phyloP scores from a whole-genome alignment of 2,113 vertebrate genomes.

The Rostratula benghalensis region DNA sequence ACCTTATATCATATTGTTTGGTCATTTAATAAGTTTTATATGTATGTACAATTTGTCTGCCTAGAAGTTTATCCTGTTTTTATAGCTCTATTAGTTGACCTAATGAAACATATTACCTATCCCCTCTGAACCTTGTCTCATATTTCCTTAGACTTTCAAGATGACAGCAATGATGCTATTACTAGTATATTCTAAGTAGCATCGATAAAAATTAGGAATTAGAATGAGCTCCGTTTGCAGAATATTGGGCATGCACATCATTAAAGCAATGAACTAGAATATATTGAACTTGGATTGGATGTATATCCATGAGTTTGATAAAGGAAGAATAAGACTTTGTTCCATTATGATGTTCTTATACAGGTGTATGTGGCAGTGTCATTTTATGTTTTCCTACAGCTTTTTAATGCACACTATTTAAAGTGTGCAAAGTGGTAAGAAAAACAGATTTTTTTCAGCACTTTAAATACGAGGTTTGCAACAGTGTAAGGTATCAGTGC shows the following conservation, averaged over 20 bases:
- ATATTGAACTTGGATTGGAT: not conserved
- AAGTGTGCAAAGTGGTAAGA: not conserved
- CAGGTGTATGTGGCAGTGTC: fast-evolving
- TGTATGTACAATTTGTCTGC: not conserved
- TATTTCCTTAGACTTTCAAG: not conserved
- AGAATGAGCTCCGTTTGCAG: not conserved
- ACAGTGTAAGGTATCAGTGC: not conserved
- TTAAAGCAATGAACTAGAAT: not conserved
- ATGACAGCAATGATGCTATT: not conserved
- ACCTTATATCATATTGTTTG: not conserved
- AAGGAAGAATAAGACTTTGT: not conserved
- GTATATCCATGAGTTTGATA: not conserved
- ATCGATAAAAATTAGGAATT: not conserved
- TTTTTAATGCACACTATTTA: not conserved
- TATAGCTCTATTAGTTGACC: not conserved
- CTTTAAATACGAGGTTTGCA: not conserved
- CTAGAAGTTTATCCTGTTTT: not conserved
- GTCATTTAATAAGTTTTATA: not conserved
- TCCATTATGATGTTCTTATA: not conserved
- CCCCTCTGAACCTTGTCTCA: not conserved
- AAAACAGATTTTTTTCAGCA: not conserved
- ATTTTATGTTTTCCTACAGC: not conserved
- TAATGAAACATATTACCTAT: not conserved
- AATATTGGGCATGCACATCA: not conserved
- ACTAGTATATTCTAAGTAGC: not conserved